Evolutionary conservation across 2,888 invertebrate species (phyloP).

Genomic region (Cyaniris semiargus): DNA sequence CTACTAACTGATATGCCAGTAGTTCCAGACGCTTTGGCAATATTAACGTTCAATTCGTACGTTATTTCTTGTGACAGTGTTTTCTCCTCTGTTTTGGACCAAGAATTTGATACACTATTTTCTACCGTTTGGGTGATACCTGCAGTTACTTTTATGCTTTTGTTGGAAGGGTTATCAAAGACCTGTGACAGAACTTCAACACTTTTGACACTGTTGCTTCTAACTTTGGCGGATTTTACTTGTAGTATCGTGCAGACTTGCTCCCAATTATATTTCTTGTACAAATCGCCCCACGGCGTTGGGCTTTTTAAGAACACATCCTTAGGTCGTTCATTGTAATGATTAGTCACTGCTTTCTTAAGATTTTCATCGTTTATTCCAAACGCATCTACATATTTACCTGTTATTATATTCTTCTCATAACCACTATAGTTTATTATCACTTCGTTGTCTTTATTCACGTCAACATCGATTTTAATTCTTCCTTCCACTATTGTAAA

Average conservation of each 20-base stretch:
- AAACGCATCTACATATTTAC: slow-evolving; percentile 55
- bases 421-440: slow-evolving; percentile 48
- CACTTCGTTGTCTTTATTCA: slow-evolving; percentile 28
- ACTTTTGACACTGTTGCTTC: slow-evolving; percentile 49
- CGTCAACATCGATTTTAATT: slow-evolving; percentile 19
- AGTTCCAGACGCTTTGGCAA: slow-evolving; percentile 54
- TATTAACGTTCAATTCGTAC: slow-evolving; percentile 58
- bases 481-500: not conserved
- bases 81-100: slow-evolving; percentile 55
- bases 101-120: slow-evolving; percentile 59
- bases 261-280: slow-evolving; percentile 60
- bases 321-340: slow-evolving; percentile 53
- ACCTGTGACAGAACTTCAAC: slow-evolving; percentile 55
- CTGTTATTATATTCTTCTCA: slow-evolving; percentile 49
- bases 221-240: slow-evolving; percentile 48
- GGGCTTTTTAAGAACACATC: slow-evolving; percentile 58
- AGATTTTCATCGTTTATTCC: slow-evolving; percentile 49
- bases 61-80: slow-evolving; percentile 58
- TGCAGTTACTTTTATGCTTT: slow-evolving; percentile 62
- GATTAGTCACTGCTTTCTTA: slow-evolving; percentile 49
- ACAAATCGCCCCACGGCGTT: slow-evolving; percentile 69
- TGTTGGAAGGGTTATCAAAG: slow-evolving; percentile 59
- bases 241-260: slow-evolving; percentile 52
- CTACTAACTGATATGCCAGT: slow-evolving; percentile 50
- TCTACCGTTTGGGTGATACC: slow-evolving; percentile 62